A percentile compares a stretch with the other conserved stretches of the same genome.
Evolutionary conservation across 2,113 vertebrate genomes (phyloP).

Genomic region (Sphaerodactylus townsendi): DNA sequence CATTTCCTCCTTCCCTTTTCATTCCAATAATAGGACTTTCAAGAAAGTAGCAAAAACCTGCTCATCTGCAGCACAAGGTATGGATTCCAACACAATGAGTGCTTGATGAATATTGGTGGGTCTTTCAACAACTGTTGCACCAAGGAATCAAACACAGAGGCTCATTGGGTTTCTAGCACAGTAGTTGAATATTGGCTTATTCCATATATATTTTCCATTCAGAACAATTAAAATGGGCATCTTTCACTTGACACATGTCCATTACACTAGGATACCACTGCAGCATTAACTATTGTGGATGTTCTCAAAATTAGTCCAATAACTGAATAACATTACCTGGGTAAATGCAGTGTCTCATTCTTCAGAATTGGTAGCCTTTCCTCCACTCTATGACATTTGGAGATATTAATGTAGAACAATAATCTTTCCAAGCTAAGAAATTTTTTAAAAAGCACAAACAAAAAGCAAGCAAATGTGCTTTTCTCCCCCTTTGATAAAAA

Average conservation of each 20-base stretch:
- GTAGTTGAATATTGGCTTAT: neutral
- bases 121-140: too few relatives aligned
- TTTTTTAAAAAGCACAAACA: neutral
- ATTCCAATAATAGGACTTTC: neutral
- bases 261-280: conserved; percentile 34
- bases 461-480: neutral
- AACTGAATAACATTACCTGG: conserved; percentile 11
- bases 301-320: conserved; percentile 8
- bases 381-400: neutral
- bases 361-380: neutral
- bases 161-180: neutral
- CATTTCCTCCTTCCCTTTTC: neutral
- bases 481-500: neutral
- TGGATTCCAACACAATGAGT: neutral
- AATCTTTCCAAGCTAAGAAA: neutral
- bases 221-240: conserved; percentile 30
- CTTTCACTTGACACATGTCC: conserved; percentile 12
- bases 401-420: accelerated
- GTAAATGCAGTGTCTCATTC: conserved; percentile 1
- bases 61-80: neutral
- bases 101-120: neutral
- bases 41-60: neutral
- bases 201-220: neutral
- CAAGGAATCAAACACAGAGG: neutral
- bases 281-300: neutral